phyloP scores from a whole-genome alignment of 2,113 vertebrate species.

The Chunga burmeisteri region DNA sequence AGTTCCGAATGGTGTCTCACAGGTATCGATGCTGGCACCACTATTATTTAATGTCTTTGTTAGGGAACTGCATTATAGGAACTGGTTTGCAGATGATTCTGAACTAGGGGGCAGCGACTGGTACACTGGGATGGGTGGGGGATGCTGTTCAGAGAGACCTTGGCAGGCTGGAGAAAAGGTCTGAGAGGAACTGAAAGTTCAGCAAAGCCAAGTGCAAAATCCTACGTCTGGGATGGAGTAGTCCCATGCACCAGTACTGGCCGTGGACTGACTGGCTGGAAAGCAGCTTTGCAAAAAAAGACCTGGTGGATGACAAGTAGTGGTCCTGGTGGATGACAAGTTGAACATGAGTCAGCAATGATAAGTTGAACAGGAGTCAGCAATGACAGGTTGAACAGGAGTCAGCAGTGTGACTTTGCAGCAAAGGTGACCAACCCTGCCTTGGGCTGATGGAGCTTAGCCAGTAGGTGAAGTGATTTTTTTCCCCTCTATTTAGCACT shows the following conservation, averaged over 20 bases:
- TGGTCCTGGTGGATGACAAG: background rate
- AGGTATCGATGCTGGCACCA: fast-evolving
- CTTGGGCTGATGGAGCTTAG: background rate
- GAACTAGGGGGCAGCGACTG: background rate
- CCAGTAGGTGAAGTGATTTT: background rate
- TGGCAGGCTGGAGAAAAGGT: background rate
- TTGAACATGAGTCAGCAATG: background rate
- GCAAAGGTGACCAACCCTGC: background rate
- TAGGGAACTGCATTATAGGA: background rate
- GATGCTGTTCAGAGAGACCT: background rate
- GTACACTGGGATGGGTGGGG: background rate
- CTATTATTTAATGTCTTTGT: background rate
- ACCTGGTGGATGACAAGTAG: background rate
- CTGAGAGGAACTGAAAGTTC: background rate
- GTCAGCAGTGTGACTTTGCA: too few relatives aligned
- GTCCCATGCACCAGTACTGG: background rate
- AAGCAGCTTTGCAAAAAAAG: background rate
- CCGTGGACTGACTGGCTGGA: background rate
- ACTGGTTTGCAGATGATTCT: background rate
- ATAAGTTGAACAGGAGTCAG: background rate
- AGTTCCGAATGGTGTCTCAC: background rate
- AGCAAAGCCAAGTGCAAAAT: background rate
- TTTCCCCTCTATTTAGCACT: background rate
- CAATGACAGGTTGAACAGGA: background rate
- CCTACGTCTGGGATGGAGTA: background rate